Conservation (phyloP, 2,113 vertebrate species). For the Taurulus bubalis region DNA sequence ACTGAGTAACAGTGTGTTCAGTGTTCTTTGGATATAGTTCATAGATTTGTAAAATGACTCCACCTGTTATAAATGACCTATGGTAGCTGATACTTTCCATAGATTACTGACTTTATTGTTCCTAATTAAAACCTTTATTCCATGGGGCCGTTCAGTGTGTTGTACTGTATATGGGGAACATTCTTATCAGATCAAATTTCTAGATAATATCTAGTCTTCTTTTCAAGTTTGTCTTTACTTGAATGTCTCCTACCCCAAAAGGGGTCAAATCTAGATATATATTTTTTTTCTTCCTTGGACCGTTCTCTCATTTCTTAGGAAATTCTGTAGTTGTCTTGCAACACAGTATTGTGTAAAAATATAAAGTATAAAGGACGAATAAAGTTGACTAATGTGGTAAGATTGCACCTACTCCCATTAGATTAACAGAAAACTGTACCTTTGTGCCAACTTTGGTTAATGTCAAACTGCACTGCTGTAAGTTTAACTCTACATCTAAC, state of each 20-base stretch:
- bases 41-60: background rate
- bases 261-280: slow-evolving; percentile 17
- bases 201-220: slow-evolving; percentile 11
- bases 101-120: slow-evolving; percentile 53
- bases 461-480: slow-evolving; percentile 15
- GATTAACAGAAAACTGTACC: slow-evolving; percentile 53
- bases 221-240: slow-evolving; percentile 14
- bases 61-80: slow-evolving; percentile 1
- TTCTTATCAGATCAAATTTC: slow-evolving; percentile 34
- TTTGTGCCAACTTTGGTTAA: slow-evolving; percentile 46
- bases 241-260: slow-evolving; percentile 28
- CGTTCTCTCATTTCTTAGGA: slow-evolving; percentile 67
- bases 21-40: slow-evolving; percentile 6
- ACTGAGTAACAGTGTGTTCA: slow-evolving; percentile 10
- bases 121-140: slow-evolving; percentile 29
- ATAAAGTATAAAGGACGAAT: too few species aligned
- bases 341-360: slow-evolving; percentile 67
- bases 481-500: slow-evolving; percentile 41
- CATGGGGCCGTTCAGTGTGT: slow-evolving; percentile 15
- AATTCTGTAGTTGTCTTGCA: slow-evolving; percentile 60
- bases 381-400: slow-evolving; percentile 59
- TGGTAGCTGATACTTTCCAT: slow-evolving; percentile 34
- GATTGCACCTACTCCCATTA: slow-evolving; percentile 26
- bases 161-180: slow-evolving; percentile 11
- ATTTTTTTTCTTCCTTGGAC: slow-evolving; percentile 15